Evolutionary conservation across 2,113 vertebrate genomes (phyloP).

Genomic region (Ceyx margarethae): DNA sequence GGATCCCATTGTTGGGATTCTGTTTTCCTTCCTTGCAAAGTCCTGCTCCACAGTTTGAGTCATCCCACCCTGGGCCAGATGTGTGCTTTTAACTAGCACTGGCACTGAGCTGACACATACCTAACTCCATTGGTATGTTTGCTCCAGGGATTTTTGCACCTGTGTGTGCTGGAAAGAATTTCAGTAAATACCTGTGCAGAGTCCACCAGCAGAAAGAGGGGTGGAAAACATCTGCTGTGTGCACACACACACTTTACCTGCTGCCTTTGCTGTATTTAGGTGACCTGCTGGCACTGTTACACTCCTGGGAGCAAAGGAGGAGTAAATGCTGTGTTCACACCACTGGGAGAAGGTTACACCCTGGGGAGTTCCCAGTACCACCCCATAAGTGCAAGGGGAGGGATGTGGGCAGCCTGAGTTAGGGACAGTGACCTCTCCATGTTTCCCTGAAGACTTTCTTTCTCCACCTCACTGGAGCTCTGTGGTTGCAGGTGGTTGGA

Average conservation of each 20-base stretch:
- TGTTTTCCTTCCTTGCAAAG: neutral
- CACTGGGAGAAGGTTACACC: neutral
- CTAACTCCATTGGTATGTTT: conserved; percentile 58
- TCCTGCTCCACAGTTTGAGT: neutral
- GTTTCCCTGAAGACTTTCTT: neutral
- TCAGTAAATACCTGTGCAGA: conserved; percentile 59
- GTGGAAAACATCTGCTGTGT: neutral
- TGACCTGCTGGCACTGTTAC: neutral
- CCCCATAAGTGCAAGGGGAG: neutral
- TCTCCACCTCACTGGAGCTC: neutral
- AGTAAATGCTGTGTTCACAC: neutral
- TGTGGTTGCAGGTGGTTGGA: neutral
- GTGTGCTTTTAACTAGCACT: conserved; percentile 54
- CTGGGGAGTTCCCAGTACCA: neutral
- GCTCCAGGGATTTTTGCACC: conserved; percentile 65
- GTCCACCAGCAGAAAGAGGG: neutral
- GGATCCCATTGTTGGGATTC: neutral
- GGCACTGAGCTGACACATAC: conserved; percentile 54
- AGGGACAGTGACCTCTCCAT: neutral
- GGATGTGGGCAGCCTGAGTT: too few relatives aligned
- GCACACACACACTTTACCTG: neutral
- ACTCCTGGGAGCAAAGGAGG: neutral
- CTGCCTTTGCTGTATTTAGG: neutral
- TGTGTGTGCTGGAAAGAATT: conserved; percentile 64
- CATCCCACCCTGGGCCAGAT: conserved; percentile 55